These are phyloP conservation scores for Lordiphosa fenestrarum DNA, from an alignment of 2,888 invertebrate genomes.

Conservation along the genomic window DNA sequence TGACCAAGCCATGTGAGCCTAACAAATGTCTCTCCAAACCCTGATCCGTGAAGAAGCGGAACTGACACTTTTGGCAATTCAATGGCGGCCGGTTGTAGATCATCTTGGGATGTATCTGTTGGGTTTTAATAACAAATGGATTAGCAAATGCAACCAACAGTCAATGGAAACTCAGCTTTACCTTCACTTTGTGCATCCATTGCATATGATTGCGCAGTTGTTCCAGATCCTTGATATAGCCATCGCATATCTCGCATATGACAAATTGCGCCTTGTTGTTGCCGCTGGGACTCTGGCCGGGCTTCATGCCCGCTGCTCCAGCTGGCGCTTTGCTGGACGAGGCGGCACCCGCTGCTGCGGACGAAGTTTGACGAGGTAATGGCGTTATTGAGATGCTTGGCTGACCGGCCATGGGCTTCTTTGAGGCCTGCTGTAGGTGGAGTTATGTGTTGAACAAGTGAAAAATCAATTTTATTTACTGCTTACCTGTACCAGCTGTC, in stretches of 20 bases:
- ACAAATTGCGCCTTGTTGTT: slow-evolving; percentile 91
- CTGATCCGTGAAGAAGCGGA: slow-evolving; percentile 97
- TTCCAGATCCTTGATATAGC: slow-evolving; percentile 96
- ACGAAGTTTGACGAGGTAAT: slow-evolving; percentile 87
- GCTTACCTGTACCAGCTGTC: slow-evolving; percentile 78
- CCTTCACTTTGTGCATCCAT: slow-evolving; percentile 97
- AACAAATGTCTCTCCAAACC: slow-evolving; percentile 96
- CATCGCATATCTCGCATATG: slow-evolving; percentile 98
- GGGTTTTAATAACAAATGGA: not conserved
- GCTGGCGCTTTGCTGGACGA: slow-evolving; percentile 79
- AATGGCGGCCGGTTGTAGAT: slow-evolving; percentile 96
- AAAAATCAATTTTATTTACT: not conserved
- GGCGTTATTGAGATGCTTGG: slow-evolving; percentile 96
- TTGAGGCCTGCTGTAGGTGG: slow-evolving; percentile 53
- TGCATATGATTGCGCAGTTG: slow-evolving; percentile 97
- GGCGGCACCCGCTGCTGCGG: slow-evolving; percentile 79
- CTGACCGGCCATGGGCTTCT: slow-evolving; percentile 81
- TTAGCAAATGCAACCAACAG: not conserved
- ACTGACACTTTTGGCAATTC: slow-evolving; percentile 97
- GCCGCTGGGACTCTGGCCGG: slow-evolving; percentile 78
- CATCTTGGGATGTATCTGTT: slow-evolving; percentile 94
- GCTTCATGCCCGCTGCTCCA: slow-evolving; percentile 80
- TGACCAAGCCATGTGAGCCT: slow-evolving; percentile 96
- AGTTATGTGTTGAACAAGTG: not conserved
- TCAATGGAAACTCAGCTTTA: slow-evolving; percentile 46